A percentile compares a stretch with the other conserved stretches of the same genome.
Conservation (phyloP, 2,888 invertebrate species). For the Hemistola chrysoprasaria region DNA sequence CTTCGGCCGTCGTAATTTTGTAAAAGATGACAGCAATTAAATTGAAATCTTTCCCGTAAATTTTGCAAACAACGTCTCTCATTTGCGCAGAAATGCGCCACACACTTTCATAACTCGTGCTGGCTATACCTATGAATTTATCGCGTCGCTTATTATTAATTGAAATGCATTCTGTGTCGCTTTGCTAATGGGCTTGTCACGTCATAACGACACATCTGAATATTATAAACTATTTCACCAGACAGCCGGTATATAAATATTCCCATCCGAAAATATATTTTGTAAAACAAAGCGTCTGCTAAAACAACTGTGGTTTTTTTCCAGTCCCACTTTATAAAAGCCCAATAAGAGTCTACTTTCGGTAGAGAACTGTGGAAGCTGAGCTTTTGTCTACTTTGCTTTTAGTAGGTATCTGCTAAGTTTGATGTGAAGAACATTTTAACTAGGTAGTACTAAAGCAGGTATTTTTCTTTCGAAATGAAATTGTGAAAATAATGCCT, state of each 20-base stretch:
- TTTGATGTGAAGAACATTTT: not conserved
- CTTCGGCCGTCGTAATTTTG: too few relatives aligned
- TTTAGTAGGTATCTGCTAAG: conserved; percentile 23
- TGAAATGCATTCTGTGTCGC: conserved; percentile 52
- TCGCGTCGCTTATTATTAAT: conserved; percentile 46
- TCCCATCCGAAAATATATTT: conserved; percentile 31
- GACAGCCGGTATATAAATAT: conserved; percentile 27
- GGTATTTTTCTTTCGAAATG: too few relatives aligned
- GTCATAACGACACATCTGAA: conserved; percentile 31
- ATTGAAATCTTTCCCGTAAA: conserved; percentile 8
- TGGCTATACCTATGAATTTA: conserved; percentile 44
- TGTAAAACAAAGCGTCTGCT: conserved; percentile 35
- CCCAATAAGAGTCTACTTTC: conserved; percentile 28
- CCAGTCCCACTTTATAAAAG: conserved; percentile 33
- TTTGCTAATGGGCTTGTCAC: conserved; percentile 48
- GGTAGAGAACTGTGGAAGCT: conserved; percentile 5
- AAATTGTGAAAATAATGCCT: too few relatives aligned
- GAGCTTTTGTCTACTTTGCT: conserved; percentile 17
- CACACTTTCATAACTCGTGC: conserved; percentile 24
- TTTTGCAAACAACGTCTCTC: conserved; percentile 8
- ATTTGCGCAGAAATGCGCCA: conserved; percentile 10
- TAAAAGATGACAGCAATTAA: not conserved
- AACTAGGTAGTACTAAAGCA: too few relatives aligned
- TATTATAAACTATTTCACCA: conserved; percentile 30
- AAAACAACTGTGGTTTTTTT: conserved; percentile 32